Evolutionary conservation across 2,113 vertebrate species (phyloP), one percentile per base, ranked within the genome.

Genomic region (Pseudorhombus dupliciocellatus): DNA sequence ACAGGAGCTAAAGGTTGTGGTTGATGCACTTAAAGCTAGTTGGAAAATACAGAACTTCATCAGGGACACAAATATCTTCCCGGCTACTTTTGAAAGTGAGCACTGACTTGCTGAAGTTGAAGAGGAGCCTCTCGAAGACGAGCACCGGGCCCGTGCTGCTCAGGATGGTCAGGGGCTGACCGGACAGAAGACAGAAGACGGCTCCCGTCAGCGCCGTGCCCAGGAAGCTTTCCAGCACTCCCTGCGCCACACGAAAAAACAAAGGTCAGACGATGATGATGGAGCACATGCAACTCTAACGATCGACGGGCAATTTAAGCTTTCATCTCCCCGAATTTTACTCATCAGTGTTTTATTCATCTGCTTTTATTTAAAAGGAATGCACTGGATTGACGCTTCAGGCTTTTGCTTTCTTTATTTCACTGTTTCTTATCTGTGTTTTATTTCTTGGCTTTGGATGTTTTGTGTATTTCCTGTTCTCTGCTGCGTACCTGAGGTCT

Each of bases 101-200:
- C 10, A 80, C 92, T 81, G 93, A 99, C 98, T 91, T 97, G 97
- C 98, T 99, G 90, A 99, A 99, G 82, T 90, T 96, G 88, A 98
- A 99, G 57, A 99, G 95, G 21, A 99, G 96, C 1, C 96, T 91
- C 66, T 99, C 98, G 11, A 99, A 99, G 75, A 99, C 97, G 0
- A 99, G 94, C 54, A 99, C 97, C 0, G 98, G 98, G 7, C 98
- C 98, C 0, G 98, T 99, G 88, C 97, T 99, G 93, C 98, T 99
- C 80, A 99, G 87, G 63, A 99, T 98, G 5, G 95, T 99, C 68
- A 99, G 95, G 0, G 98, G 98, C 52, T 99, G 98, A 11, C 98
- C 98, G 6, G 95, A 93, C 44, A 98, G 90, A 89, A 99, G 92
- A 88, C 98, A 99, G 83, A 98, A 99, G 40, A 99, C 59, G 0